phyloP scores from a whole-genome alignment of 1,140 invertebrate species.

The Pomacea maculata region DNA sequence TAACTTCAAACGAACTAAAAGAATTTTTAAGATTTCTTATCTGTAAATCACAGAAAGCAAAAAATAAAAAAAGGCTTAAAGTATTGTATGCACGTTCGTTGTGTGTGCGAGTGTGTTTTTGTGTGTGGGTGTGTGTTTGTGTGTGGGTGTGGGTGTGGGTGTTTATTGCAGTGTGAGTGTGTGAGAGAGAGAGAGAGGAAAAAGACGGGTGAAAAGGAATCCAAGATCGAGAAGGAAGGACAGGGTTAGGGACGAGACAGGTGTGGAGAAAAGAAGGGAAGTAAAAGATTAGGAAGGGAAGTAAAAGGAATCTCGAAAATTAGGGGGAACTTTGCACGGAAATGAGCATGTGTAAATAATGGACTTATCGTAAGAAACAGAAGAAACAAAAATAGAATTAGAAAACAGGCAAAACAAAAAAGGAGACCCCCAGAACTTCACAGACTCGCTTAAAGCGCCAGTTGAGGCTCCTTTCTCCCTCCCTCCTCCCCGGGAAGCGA shows the following conservation, averaged over 20 bases:
- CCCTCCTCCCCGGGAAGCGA: too few species aligned
- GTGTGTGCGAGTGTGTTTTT: background rate
- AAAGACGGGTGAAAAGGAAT: background rate
- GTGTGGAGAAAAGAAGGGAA: background rate
- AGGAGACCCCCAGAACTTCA: too few species aligned
- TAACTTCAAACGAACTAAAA: too few species aligned
- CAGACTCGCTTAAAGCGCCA: too few species aligned
- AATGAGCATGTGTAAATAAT: background rate
- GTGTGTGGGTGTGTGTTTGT: constrained; percentile 7
- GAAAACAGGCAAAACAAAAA: too few species aligned
- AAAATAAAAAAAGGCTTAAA: background rate
- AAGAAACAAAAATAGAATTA: too few species aligned
- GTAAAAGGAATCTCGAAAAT: too few species aligned
- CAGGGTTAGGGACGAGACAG: background rate
- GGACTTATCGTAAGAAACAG: background rate
- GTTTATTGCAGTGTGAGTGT: too few species aligned
- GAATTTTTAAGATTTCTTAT: background rate
- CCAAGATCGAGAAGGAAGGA: background rate
- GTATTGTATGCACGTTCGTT: background rate
- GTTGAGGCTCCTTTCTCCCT: too few species aligned
- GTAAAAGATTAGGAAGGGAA: too few species aligned
- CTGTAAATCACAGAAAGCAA: background rate
- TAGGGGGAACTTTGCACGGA: background rate
- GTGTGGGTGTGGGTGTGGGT: background rate
- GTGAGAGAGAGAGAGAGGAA: background rate